These are phyloP conservation scores for Anser cygnoides DNA, from an alignment of 2,113 vertebrate species.

Conservation along the genomic window DNA sequence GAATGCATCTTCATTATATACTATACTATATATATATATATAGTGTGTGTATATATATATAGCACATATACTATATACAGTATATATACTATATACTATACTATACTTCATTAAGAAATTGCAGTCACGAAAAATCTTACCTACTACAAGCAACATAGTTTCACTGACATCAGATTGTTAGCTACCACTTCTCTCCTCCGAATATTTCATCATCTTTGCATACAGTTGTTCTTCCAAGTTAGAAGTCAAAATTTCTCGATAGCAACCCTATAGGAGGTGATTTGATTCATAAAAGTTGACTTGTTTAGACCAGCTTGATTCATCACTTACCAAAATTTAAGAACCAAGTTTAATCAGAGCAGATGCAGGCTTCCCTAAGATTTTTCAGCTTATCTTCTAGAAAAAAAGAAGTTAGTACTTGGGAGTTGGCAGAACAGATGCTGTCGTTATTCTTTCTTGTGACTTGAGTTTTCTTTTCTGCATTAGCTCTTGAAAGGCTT, in stretches of 20 bases:
- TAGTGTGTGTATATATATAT: no score
- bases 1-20: neutral
- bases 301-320: neutral
- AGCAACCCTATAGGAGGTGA: neutral
- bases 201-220: neutral
- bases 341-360: neutral
- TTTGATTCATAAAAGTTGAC: neutral
- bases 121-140: neutral
- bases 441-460: neutral
- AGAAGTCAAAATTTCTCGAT: neutral
- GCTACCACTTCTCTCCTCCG: no score
- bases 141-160: neutral
- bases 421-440: neutral
- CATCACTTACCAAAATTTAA: neutral
- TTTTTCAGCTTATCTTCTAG: neutral
- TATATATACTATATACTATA: no score
- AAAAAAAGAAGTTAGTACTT: neutral
- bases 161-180: neutral
- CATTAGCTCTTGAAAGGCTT: neutral
- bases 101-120: neutral
- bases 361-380: neutral
- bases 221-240: neutral
- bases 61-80: no score
- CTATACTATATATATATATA: no score
- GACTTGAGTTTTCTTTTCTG: neutral